Evolutionary conservation across 2,797 vertebrate genomes (phyloP).

Genomic region (Malurus leucopterus): DNA sequence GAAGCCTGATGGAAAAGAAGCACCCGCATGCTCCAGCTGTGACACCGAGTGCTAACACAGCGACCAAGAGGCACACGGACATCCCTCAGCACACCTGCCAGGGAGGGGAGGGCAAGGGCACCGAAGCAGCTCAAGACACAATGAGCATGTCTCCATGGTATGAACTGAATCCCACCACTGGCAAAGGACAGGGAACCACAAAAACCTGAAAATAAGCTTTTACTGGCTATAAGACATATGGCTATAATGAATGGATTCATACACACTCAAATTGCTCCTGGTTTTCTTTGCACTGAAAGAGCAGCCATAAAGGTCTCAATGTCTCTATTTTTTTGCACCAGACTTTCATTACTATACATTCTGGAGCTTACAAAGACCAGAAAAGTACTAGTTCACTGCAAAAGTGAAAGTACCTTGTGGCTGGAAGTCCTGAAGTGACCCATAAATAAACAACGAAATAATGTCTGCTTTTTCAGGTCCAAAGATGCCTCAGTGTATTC

Average conservation of each 20-base stretch:
- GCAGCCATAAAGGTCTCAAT: background rate
- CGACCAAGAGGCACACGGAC: background rate
- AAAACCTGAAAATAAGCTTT: background rate
- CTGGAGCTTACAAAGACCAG: background rate
- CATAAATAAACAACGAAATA: background rate
- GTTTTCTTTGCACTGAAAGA: background rate
- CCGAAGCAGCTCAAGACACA: background rate
- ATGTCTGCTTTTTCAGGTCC: background rate
- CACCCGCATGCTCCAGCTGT: background rate
- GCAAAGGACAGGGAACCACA: accelerated
- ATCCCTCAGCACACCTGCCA: background rate
- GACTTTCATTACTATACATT: background rate
- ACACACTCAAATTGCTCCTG: background rate
- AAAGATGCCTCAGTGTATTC: background rate
- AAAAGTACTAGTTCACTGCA: background rate
- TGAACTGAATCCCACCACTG: background rate
- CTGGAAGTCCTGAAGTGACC: background rate
- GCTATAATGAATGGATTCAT: background rate
- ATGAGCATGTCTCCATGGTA: background rate
- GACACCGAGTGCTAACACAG: accelerated
- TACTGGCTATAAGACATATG: accelerated
- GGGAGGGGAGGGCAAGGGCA: background rate
- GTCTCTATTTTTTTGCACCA: background rate
- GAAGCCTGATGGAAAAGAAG: background rate
- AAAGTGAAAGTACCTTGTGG: background rate